These are phyloP conservation scores for Omphaloscelis lunosa DNA, from an alignment of 2,888 invertebrate species.

Conservation along the genomic window DNA sequence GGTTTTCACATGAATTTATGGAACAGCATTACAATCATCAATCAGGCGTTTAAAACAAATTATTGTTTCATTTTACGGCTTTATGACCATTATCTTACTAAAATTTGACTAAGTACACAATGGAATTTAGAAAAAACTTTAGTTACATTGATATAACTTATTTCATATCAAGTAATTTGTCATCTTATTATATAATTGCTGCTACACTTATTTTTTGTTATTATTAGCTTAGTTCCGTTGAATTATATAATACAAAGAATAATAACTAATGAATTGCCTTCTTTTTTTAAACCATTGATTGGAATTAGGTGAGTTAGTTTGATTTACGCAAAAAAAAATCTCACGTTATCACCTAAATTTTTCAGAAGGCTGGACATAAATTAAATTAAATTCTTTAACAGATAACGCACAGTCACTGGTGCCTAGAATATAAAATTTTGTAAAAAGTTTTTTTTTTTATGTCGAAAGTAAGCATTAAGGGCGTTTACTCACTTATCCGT, in stretches of 20 bases:
- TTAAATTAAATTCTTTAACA: too few species aligned
- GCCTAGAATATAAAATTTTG: too few species aligned
- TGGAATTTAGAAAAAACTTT: not conserved
- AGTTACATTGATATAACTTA: not conserved
- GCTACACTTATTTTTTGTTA: not conserved
- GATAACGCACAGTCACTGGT: too few species aligned
- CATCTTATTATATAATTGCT: not conserved
- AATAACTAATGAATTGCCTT: not conserved
- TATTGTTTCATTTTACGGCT: not conserved
- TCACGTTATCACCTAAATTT: not conserved
- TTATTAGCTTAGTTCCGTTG: not conserved
- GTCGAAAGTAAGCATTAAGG: too few species aligned
- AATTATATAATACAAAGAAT: not conserved
- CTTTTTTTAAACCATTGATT: not conserved
- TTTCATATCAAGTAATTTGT: not conserved
- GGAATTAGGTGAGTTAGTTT: not conserved
- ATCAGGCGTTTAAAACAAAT: not conserved
- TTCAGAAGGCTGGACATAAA: too few species aligned
- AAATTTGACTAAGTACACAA: too few species aligned
- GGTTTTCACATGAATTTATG: slow-evolving; percentile 34
- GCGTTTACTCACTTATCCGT: too few species aligned
- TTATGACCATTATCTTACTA: not conserved
- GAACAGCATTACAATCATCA: slow-evolving; percentile 22
- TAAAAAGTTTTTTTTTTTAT: too few species aligned
- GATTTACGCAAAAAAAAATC: too few species aligned